A percentile compares a stretch with the other conserved stretches of the same genome.
These are phyloP conservation scores for Enteromius trimaculatus DNA, from an alignment of 2,797 vertebrate species.

Conservation along the genomic window DNA sequence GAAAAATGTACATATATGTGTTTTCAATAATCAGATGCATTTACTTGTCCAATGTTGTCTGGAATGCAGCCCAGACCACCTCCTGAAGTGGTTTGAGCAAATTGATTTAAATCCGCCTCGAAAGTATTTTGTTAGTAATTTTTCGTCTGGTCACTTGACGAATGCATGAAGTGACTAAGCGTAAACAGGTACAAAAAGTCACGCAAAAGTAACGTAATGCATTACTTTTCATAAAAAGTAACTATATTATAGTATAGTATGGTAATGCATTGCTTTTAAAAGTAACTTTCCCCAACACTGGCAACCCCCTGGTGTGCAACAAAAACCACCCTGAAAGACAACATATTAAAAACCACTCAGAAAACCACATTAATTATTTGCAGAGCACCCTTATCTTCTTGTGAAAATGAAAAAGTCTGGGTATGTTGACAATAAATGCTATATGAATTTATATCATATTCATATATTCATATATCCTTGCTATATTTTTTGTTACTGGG, in stretches of 20 bases:
- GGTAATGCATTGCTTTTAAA: background rate
- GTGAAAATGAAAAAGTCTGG: background rate
- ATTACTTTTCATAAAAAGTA: background rate
- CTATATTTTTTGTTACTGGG: background rate
- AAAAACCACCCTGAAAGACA: background rate
- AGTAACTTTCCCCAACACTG: background rate
- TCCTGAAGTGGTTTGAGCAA: no score
- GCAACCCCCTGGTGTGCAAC: background rate
- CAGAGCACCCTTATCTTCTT: background rate
- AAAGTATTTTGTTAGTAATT: no score
- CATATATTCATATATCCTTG: no score
- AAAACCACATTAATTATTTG: background rate
- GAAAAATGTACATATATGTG: no score
- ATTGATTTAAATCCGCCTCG: no score
- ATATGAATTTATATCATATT: no score
- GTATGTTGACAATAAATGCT: background rate
- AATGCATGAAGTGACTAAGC: no score
- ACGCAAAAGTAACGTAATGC: background rate
- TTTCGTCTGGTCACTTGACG: no score
- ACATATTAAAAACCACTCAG: background rate
- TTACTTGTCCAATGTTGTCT: no score
- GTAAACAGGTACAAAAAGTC: background rate
- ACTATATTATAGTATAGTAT: background rate
- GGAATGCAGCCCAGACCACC: no score
- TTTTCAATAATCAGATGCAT: no score